Evolutionary conservation across 30 jellyfish, hydroid and myxozoan genomes (phyloP), one percentile per base, ranked within the genome.

Genomic region (Turritopsis dohrnii): DNA sequence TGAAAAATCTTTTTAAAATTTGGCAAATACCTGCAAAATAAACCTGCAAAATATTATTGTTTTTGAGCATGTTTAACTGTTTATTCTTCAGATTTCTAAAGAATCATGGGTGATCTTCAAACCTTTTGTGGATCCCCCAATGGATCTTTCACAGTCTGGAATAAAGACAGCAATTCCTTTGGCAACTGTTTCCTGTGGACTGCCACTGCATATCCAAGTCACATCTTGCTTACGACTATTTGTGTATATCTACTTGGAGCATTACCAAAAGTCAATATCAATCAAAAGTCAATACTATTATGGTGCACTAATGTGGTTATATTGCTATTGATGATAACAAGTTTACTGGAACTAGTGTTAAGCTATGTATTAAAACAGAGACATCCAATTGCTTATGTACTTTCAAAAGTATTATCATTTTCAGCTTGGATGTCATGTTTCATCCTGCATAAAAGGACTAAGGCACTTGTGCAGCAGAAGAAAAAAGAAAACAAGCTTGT

Each of bases 161-260:
- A 85, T 85, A 54, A 71, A 28, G 80, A 82, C 23, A 18, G 80
- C 25, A 75, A 87, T 8, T 65, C 81, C 16, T 87, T 91, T 65
- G 91, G 92, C 66, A 53, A 81, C 21, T 91, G 97, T 71, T 91
- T 91, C 74, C 86, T 86, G 71, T 91, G 97, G 97, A 66, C 86
- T 5, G 84, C 90, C 53, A 41, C 88, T 24, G 81, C 89, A 22
- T 79, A 91, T 54, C 74, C 80, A 18, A 87, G 90, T 53, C 97
- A 87, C 17, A 20, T 76, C n/a, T 18, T 87, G 0, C 82, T 91
- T 74, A 88, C 90, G 18, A 72, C 82, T 21, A 84, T 60, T 1
- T 80, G 90, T 65, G 54, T 52, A 20, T 82, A 82, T 74, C 26
- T 82, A 1, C 28, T 54, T 66, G 89, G 84, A 18, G 18, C 27